Conservation (phyloP, 2,888 invertebrate species). For the Nomada flava region DNA sequence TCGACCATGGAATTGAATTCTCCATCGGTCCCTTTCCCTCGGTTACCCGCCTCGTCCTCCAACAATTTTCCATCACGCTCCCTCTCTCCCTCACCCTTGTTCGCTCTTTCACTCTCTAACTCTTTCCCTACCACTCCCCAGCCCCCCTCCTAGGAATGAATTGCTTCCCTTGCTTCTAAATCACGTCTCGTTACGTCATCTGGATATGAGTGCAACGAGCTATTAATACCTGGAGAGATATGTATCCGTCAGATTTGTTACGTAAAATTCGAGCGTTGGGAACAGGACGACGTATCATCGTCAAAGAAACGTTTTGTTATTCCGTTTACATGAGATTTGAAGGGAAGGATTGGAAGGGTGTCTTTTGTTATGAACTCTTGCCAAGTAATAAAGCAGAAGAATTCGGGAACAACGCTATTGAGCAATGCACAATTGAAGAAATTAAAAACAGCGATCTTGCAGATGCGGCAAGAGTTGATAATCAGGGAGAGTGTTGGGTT, state of each 20-base stretch:
- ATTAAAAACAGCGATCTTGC: no score
- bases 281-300: constrained; percentile 61
- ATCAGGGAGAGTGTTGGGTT: no score
- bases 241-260: constrained; percentile 57
- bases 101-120: constrained; percentile 18
- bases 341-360: no score
- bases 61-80: constrained; percentile 10
- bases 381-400: background rate
- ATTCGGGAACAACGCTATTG: no score
- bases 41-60: constrained; percentile 41
- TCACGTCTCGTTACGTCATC: constrained; percentile 73
- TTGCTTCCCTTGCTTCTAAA: constrained; percentile 27
- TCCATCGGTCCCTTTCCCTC: constrained; percentile 66
- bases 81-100: constrained; percentile 29
- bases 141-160: background rate
- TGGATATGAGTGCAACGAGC: constrained; percentile 74
- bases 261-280: constrained; percentile 52
- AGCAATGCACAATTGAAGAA: no score
- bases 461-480: no score
- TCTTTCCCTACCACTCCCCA: constrained; percentile 13
- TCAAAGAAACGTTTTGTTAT: constrained; percentile 65
- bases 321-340: constrained; percentile 35
- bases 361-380: background rate
- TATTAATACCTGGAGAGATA: constrained; percentile 70
- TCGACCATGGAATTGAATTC: constrained; percentile 83